phyloP scores from a whole-genome alignment of 2,888 invertebrate genomes.

The Panzeria rudis region DNA sequence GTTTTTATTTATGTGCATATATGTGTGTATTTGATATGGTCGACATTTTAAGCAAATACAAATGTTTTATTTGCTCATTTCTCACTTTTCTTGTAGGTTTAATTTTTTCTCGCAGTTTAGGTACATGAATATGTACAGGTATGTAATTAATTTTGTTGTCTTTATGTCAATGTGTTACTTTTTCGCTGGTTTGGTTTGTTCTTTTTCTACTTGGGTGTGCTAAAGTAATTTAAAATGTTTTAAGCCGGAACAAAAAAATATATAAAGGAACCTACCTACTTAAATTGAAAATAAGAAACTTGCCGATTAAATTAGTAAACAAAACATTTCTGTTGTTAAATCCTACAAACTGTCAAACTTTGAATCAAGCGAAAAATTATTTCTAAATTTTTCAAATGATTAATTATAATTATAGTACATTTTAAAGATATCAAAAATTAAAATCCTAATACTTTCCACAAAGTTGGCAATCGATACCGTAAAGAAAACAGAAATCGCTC shows the following conservation, averaged over 20 bases:
- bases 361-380: too few species aligned
- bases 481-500: too few species aligned
- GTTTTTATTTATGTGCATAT: neutral
- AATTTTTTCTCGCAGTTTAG: slow-evolving; percentile 30
- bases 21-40: slow-evolving; percentile 8
- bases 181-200: slow-evolving; percentile 9
- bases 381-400: too few species aligned
- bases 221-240: slow-evolving; percentile 53
- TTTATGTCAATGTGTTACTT: slow-evolving; percentile 52
- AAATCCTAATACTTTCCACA: too few species aligned
- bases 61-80: slow-evolving; percentile 35
- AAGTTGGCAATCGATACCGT: too few species aligned
- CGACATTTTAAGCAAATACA: slow-evolving; percentile 57
- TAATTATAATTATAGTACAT: too few species aligned
- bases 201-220: slow-evolving; percentile 64
- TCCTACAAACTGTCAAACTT: too few species aligned
- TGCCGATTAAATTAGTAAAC: too few species aligned
- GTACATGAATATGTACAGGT: slow-evolving; percentile 60
- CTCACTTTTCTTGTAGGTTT: neutral
- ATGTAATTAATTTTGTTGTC: slow-evolving; percentile 71
- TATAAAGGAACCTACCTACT: slow-evolving; percentile 49
- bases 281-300: slow-evolving; percentile 39
- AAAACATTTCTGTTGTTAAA: too few species aligned
- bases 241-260: neutral
- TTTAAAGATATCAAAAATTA: too few species aligned